Percentiles rank a stretch among this genome's conserved stretches.
These are phyloP conservation scores for Brachionus plicatilis DNA, from an alignment of 1,140 invertebrate genomes.

Conservation along the genomic window DNA sequence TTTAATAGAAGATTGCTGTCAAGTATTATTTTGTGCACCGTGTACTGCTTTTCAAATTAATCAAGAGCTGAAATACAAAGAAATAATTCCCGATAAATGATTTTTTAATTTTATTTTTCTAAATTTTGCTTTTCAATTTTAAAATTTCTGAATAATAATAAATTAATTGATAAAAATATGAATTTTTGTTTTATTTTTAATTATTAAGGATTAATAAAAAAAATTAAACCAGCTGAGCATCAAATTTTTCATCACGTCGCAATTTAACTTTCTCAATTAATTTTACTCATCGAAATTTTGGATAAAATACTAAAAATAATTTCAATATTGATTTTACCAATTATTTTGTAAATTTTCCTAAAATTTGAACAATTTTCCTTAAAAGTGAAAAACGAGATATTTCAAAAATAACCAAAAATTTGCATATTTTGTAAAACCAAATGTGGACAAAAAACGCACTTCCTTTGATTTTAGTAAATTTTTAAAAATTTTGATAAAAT, in stretches of 20 bases:
- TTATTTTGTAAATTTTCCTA: too few relatives aligned
- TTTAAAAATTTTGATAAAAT: not conserved
- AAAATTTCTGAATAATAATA: too few relatives aligned
- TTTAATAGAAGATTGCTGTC: conserved; percentile 31
- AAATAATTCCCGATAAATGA: conserved; percentile 36
- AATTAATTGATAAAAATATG: not conserved
- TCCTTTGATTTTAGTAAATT: not conserved
- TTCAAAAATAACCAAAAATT: too few relatives aligned
- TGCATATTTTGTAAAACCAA: not conserved
- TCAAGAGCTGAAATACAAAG: conserved; percentile 40
- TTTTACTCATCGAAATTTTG: too few relatives aligned
- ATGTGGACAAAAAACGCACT: not conserved
- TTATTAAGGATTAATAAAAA: too few relatives aligned
- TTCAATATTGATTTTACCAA: too few relatives aligned
- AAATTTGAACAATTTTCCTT: too few relatives aligned
- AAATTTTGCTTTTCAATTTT: not conserved
- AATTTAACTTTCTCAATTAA: too few relatives aligned
- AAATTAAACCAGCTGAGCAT: too few relatives aligned
- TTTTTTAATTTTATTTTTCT: not conserved
- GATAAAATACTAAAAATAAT: too few relatives aligned
- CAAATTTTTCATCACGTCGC: too few relatives aligned
- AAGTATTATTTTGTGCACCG: conserved; percentile 26
- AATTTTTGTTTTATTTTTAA: not conserved
- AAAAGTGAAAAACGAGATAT: too few relatives aligned
- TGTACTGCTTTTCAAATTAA: conserved; percentile 40